These are phyloP conservation scores for Apodemus agrarius DNA, from an alignment of 2,797 vertebrate genomes.

Conservation along the genomic window DNA sequence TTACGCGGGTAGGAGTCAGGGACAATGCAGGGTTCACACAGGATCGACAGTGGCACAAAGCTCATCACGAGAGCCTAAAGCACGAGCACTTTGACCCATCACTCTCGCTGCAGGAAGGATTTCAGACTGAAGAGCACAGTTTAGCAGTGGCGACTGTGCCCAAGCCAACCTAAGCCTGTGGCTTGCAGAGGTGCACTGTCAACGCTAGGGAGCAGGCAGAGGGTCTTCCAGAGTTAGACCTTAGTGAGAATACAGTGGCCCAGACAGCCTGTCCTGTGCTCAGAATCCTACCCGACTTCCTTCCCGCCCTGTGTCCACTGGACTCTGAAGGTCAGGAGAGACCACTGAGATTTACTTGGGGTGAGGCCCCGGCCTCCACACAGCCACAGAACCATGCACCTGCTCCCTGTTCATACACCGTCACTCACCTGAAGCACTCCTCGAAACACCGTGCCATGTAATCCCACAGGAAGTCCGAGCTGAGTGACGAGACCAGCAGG, in stretches of 20 bases:
- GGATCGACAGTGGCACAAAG: neutral
- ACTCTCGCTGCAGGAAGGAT: neutral
- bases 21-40: rapidly evolving
- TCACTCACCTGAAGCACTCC: slow-evolving; percentile 91
- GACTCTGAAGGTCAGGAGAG: neutral
- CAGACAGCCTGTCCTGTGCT: neutral
- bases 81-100: neutral
- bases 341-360: neutral
- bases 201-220: too few relatives aligned
- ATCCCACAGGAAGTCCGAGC: slow-evolving; percentile 97
- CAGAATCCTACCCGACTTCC: neutral
- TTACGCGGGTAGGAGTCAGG: neutral
- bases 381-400: neutral
- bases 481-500: slow-evolving; percentile 94
- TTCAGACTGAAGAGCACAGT: neutral
- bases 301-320: neutral
- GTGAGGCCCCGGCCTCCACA: neutral
- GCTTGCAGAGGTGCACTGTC: neutral
- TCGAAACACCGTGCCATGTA: slow-evolving; percentile 95
- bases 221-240: neutral
- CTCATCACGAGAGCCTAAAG: neutral
- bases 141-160: neutral
- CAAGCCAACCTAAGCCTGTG: neutral
- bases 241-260: neutral
- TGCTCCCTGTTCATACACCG: slow-evolving; percentile 16